Evolutionary conservation across 1,140 invertebrate species (phyloP).

Genomic region (Bombus haemorrhoidalis): DNA sequence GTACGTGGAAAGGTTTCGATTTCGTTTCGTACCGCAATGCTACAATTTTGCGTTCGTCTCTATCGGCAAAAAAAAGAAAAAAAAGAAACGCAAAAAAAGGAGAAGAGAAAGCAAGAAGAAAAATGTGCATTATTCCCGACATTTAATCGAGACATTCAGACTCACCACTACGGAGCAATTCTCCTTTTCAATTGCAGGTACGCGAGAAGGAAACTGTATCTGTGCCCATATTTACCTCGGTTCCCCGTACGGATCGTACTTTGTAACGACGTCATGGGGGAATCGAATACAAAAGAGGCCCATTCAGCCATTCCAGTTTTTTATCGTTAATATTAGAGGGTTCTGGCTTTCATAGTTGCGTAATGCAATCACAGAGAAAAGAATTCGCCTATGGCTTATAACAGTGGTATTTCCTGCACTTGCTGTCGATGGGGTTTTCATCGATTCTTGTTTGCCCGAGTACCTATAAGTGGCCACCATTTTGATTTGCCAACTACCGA

Average conservation of each 20-base stretch:
- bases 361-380: slow-evolving; percentile 1
- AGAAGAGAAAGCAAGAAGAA: neutral
- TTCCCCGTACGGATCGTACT: neutral
- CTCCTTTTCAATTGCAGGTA: slow-evolving; percentile 11
- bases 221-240: slow-evolving; percentile 11
- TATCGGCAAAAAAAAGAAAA: too few species aligned
- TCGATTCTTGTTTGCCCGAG: neutral
- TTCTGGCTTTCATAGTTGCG: neutral
- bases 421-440: neutral
- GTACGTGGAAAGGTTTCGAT: neutral
- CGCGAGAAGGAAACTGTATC: neutral
- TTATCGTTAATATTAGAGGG: slow-evolving; percentile 16
- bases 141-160: slow-evolving; percentile 24
- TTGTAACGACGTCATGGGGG: neutral
- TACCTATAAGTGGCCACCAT: neutral
- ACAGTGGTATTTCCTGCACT: neutral
- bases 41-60: neutral
- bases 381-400: slow-evolving; percentile 3
- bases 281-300: slow-evolving; percentile 3
- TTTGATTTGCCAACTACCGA: neutral
- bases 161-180: neutral
- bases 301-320: neutral
- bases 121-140: slow-evolving; percentile 14
- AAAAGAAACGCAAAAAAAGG: neutral
- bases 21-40: too few species aligned